Percentiles rank a stretch among this genome's conserved stretches.
Conservation (phyloP, 2,888 invertebrate genomes). For the Panorpa germanica region DNA sequence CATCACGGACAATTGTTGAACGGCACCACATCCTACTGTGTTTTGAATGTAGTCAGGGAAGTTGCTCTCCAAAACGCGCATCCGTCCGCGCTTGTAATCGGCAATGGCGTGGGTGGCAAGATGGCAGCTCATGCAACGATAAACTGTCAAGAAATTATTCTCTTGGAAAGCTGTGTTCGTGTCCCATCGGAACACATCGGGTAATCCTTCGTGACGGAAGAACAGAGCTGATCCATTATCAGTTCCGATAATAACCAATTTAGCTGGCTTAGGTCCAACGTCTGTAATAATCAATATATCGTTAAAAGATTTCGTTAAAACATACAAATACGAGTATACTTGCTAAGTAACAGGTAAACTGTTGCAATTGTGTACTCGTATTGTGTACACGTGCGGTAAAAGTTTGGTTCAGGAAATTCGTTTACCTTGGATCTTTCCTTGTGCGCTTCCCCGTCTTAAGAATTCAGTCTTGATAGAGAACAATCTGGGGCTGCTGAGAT, state of each 20-base stretch:
- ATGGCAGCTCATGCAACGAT: constrained; percentile 28
- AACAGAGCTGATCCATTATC: constrained; percentile 37
- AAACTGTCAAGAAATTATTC: constrained; percentile 30
- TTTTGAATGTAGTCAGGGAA: constrained; percentile 41
- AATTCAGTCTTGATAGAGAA: constrained; percentile 43
- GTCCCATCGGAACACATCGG: constrained; percentile 38
- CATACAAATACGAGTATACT: too few relatives aligned
- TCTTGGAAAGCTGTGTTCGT: constrained; percentile 24
- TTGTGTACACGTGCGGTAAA: too few relatives aligned
- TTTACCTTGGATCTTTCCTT: constrained; percentile 26
- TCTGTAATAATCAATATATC: constrained; percentile 22
- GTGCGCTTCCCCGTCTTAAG: constrained; percentile 34
- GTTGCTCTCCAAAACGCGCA: constrained; percentile 40
- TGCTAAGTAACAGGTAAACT: too few relatives aligned
- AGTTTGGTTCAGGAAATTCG: constrained; percentile 9
- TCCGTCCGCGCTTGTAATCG: constrained; percentile 31
- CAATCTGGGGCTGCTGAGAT: constrained; percentile 38
- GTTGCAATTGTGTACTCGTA: too few relatives aligned
- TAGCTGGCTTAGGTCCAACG: constrained; percentile 34
- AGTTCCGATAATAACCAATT: constrained; percentile 38
- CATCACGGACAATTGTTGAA: constrained; percentile 28
- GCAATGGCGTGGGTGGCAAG: constrained; percentile 37
- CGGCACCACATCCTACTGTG: constrained; percentile 38
- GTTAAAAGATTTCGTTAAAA: too few relatives aligned
- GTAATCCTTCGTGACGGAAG: constrained; percentile 34